Percentiles rank a stretch among this genome's conserved stretches.
Conservation (phyloP, 2,888 invertebrate species). For the Protodeltote pygarga region DNA sequence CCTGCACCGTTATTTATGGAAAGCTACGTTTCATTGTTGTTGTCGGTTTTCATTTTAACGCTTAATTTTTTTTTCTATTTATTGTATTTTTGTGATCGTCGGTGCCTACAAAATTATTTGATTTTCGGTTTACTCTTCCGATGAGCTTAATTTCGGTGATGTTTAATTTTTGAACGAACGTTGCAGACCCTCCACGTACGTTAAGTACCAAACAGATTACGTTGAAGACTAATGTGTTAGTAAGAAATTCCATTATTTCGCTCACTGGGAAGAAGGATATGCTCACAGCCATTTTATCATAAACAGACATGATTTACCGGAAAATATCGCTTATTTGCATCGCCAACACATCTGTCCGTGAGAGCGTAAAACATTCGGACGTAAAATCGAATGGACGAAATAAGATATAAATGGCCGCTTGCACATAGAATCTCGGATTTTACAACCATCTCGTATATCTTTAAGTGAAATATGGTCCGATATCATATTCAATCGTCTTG, state of each 20-base stretch:
- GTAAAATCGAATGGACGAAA: constrained; percentile 75
- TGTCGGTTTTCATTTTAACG: constrained; percentile 81
- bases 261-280: constrained; percentile 66
- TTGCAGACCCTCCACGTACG: constrained; percentile 56
- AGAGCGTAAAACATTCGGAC: constrained; percentile 70
- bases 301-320: constrained; percentile 72
- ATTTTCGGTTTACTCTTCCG: constrained; percentile 71
- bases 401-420: constrained; percentile 74
- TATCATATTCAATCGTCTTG: constrained; percentile 67
- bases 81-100: constrained; percentile 69
- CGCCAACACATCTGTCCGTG: constrained; percentile 69
- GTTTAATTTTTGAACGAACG: constrained; percentile 67
- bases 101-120: constrained; percentile 71
- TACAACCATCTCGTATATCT: constrained; percentile 71
- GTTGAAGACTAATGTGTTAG: constrained; percentile 63
- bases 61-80: constrained; percentile 76
- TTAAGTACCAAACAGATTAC: constrained; percentile 59
- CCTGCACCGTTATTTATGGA: constrained; percentile 84
- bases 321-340: constrained; percentile 80
- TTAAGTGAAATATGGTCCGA: constrained; percentile 69
- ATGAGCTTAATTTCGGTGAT: constrained; percentile 68
- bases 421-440: constrained; percentile 72
- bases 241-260: constrained; percentile 69
- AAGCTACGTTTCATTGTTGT: constrained; percentile 83
- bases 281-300: constrained; percentile 64